Percentiles rank a stretch among this genome's conserved stretches.
These are phyloP conservation scores for Caiman crocodilus DNA, from an alignment of 2,797 vertebrate genomes.

Conservation along the genomic window DNA sequence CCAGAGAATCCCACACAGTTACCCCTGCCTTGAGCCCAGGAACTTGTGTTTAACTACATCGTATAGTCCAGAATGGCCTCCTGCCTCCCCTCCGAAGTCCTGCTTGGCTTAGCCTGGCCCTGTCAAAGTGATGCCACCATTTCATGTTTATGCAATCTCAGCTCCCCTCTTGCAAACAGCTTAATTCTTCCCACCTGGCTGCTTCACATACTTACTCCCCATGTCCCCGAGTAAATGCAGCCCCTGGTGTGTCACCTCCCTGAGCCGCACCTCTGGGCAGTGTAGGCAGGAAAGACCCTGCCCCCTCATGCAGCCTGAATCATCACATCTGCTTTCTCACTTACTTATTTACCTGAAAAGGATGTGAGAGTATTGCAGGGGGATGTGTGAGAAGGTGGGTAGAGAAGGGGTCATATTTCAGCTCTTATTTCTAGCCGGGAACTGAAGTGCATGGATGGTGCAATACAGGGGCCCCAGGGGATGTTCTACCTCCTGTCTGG, in stretches of 20 bases:
- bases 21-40: fast-evolving
- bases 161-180: background rate
- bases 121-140: background rate
- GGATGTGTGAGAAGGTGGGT: background rate
- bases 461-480: background rate
- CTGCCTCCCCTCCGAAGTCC: background rate
- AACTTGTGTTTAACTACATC: background rate
- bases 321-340: background rate
- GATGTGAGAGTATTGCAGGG: background rate
- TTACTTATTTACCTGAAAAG: background rate
- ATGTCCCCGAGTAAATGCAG: too few species aligned
- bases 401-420: constrained; percentile 32
- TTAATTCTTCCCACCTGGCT: background rate
- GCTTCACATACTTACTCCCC: background rate
- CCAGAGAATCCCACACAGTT: background rate
- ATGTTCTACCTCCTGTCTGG: background rate
- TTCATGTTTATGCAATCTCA: background rate
- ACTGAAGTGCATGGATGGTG: background rate
- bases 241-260: background rate
- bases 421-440: constrained; percentile 55
- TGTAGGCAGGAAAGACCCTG: constrained; percentile 1
- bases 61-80: background rate
- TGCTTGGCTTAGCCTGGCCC: too few species aligned
- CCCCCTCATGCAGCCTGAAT: background rate
- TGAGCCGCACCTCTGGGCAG: background rate